Conservation (phyloP, 2,888 invertebrate genomes). For the Syrphus vitripennis region DNA sequence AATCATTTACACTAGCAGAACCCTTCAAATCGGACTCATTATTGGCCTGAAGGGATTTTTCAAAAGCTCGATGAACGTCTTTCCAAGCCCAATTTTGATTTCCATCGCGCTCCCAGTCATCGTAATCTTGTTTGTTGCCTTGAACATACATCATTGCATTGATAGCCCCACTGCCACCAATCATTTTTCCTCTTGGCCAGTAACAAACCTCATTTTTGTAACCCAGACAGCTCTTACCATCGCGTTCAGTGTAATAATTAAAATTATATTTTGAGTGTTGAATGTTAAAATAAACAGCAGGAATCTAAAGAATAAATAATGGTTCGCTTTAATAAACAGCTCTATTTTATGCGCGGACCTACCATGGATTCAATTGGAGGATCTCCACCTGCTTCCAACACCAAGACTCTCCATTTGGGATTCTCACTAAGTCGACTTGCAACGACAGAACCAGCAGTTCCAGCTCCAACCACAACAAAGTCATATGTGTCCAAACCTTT, state of each 20-base stretch:
- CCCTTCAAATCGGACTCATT: slow-evolving; percentile 75
- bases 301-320: background rate
- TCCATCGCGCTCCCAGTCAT: slow-evolving; percentile 84
- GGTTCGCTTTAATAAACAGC: slow-evolving; percentile 75
- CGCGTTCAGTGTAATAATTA: too few relatives aligned
- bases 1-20: slow-evolving; percentile 80
- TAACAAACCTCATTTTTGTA: too few relatives aligned
- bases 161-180: slow-evolving; percentile 86
- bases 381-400: too few relatives aligned
- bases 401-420: too few relatives aligned
- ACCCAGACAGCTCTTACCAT: too few relatives aligned
- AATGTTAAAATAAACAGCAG: background rate
- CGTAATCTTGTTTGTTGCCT: slow-evolving; percentile 85
- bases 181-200: too few relatives aligned
- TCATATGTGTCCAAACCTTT: too few relatives aligned
- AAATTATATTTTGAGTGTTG: background rate
- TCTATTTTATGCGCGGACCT: slow-evolving; percentile 78
- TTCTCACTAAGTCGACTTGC: too few relatives aligned
- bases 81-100: slow-evolving; percentile 88
- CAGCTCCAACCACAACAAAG: too few relatives aligned
- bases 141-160: slow-evolving; percentile 86
- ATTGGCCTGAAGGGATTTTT: slow-evolving; percentile 84
- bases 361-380: too few relatives aligned
- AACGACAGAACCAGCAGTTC: too few relatives aligned
- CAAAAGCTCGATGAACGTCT: slow-evolving; percentile 89